phyloP scores from a whole-genome alignment of 2,113 vertebrate species.

The Aepyceros melampus region DNA sequence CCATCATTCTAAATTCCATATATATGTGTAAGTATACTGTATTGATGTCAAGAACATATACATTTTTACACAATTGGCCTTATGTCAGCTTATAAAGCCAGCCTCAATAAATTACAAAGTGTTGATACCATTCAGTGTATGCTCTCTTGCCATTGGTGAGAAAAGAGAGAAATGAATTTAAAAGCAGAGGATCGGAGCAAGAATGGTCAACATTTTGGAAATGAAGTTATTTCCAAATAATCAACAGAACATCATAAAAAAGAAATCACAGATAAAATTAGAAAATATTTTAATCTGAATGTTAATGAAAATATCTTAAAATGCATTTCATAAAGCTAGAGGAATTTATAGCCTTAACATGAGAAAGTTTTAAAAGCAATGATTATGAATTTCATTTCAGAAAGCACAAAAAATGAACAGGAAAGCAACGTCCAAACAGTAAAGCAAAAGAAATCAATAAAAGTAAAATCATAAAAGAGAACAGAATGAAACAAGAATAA shows the following conservation, averaged over 20 bases:
- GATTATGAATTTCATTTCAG: background rate
- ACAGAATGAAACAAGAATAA: background rate
- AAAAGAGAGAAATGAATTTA: background rate
- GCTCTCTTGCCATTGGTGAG: background rate
- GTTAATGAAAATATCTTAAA: background rate
- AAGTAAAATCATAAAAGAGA: background rate
- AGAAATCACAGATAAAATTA: background rate
- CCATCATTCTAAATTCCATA: too few relatives aligned
- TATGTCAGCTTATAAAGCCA: background rate
- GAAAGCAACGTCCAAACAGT: background rate
- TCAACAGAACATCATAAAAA: background rate
- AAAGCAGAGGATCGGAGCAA: background rate
- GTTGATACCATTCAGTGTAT: background rate
- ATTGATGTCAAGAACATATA: background rate
- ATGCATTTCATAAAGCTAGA: background rate
- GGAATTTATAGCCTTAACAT: background rate
- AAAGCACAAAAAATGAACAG: background rate
- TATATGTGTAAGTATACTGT: too few relatives aligned
- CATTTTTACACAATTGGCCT: background rate
- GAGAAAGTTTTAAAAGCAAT: background rate
- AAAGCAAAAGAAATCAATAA: background rate
- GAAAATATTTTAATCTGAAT: background rate
- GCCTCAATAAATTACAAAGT: background rate
- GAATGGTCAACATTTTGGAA: background rate
- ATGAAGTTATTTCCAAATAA: background rate